Evolutionary conservation across 2,797 vertebrate genomes (phyloP).

Genomic region (Typhlichthys eigenmanni): DNA sequence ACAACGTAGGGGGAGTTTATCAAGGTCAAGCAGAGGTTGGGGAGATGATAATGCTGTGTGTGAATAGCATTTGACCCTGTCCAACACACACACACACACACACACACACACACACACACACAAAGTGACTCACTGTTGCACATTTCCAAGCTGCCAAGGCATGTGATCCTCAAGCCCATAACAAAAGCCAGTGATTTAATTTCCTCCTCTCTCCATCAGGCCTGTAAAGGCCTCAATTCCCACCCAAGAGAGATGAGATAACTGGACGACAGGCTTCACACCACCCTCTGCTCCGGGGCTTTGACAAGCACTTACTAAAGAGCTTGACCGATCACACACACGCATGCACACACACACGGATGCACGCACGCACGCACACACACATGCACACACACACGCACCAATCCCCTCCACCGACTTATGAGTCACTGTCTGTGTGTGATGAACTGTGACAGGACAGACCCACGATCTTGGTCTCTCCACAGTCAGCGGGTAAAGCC

Average conservation of each 20-base stretch:
- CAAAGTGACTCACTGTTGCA: slow-evolving; percentile 38
- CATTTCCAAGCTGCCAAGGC: slow-evolving; percentile 24
- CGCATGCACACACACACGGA: slow-evolving; percentile 26
- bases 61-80: slow-evolving; percentile 51
- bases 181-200: slow-evolving; percentile 70
- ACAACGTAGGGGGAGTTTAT: slow-evolving; percentile 53
- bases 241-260: slow-evolving; percentile 72
- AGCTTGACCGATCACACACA: slow-evolving; percentile 58
- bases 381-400: background rate
- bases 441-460: slow-evolving; percentile 63
- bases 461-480: slow-evolving; percentile 17
- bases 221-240: slow-evolving; percentile 60
- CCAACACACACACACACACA: slow-evolving; percentile 19
- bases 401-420: slow-evolving; percentile 47
- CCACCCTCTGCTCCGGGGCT: slow-evolving; percentile 43
- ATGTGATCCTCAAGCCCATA: slow-evolving; percentile 56
- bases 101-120: slow-evolving; percentile 8
- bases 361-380: background rate
- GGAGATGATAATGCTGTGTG: slow-evolving; percentile 58
- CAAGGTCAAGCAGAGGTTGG: slow-evolving; percentile 63
- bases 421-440: slow-evolving; percentile 55
- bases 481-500: slow-evolving; percentile 15
- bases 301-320: slow-evolving; percentile 54
- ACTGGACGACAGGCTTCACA: slow-evolving; percentile 60
- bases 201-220: slow-evolving; percentile 60